phyloP scores from a whole-genome alignment of 1,140 invertebrate species.

The Formica selysi region DNA sequence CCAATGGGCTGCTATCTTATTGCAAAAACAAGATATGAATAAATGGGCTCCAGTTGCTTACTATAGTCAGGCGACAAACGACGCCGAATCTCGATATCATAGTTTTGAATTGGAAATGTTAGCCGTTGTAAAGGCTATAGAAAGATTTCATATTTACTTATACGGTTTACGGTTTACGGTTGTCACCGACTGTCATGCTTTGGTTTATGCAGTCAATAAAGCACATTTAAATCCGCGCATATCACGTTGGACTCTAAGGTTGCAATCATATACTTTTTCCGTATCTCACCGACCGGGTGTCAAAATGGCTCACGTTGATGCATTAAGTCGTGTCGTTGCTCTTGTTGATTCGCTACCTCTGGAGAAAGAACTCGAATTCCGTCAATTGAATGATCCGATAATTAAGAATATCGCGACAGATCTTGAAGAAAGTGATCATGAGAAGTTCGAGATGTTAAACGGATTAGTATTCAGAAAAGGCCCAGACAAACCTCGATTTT shows the following conservation, averaged over 20 bases:
- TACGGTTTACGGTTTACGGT: conserved; percentile 76
- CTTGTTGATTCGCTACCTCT: no score
- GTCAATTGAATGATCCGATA: not conserved
- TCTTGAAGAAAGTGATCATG: no score
- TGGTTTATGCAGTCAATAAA: conserved; percentile 77
- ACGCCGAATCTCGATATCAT: not conserved
- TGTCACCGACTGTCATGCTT: conserved; percentile 78
- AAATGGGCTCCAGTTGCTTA: not conserved
- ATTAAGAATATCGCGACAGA: not conserved
- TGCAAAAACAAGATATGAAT: not conserved
- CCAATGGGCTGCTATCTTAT: not conserved
- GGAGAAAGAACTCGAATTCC: not conserved
- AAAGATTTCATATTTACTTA: conserved; percentile 79
- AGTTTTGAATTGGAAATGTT: conserved; percentile 74
- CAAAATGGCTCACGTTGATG: conserved; percentile 80
- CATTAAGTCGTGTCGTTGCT: conserved; percentile 62
- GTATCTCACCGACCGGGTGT: conserved; percentile 77
- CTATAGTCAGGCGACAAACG: not conserved
- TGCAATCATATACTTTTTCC: conserved; percentile 78
- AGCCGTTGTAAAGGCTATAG: conserved; percentile 74
- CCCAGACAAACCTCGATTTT: no score
- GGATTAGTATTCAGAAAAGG: no score
- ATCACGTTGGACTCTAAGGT: conserved; percentile 77
- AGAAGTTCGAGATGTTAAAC: no score
- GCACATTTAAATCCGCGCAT: conserved; percentile 76